Evolutionary conservation across 2,113 vertebrate genomes (phyloP).

Genomic region (Pao palembangensis): DNA sequence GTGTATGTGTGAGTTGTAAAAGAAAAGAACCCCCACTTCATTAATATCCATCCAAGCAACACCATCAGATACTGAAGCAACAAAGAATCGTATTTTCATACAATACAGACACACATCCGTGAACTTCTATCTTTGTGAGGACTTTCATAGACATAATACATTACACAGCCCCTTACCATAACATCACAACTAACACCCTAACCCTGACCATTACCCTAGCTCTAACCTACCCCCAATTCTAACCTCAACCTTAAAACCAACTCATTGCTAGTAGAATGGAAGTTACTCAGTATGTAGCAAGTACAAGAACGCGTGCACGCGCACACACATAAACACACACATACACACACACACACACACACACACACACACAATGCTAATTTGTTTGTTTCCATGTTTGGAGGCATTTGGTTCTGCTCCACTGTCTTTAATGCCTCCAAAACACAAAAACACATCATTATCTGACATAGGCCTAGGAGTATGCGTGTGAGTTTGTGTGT

Average conservation of each 20-base stretch:
- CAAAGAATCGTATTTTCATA: constrained; percentile 59
- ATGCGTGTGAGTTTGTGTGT: constrained; percentile 12
- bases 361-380: constrained; percentile 38
- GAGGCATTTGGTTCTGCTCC: constrained; percentile 67
- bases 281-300: too few species aligned
- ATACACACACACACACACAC: constrained; percentile 2
- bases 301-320: not conserved
- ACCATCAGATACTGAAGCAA: constrained; percentile 52
- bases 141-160: too few species aligned
- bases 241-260: constrained; percentile 23
- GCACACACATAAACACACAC: constrained; percentile 8
- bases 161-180: too few species aligned
- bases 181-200: too few species aligned
- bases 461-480: constrained; percentile 57
- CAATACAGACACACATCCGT: not conserved
- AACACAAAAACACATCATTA: constrained; percentile 75
- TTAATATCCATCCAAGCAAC: constrained; percentile 58
- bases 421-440: constrained; percentile 64
- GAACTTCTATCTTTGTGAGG: too few species aligned
- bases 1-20: constrained; percentile 19
- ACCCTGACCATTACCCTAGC: too few species aligned
- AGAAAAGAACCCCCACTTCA: constrained; percentile 44
- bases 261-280: not conserved
- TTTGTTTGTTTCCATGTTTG: constrained; percentile 71
- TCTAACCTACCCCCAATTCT: too few species aligned